These are phyloP conservation scores for Cheilosia variabilis DNA, from an alignment of 2,888 invertebrate genomes.

Conservation along the genomic window DNA sequence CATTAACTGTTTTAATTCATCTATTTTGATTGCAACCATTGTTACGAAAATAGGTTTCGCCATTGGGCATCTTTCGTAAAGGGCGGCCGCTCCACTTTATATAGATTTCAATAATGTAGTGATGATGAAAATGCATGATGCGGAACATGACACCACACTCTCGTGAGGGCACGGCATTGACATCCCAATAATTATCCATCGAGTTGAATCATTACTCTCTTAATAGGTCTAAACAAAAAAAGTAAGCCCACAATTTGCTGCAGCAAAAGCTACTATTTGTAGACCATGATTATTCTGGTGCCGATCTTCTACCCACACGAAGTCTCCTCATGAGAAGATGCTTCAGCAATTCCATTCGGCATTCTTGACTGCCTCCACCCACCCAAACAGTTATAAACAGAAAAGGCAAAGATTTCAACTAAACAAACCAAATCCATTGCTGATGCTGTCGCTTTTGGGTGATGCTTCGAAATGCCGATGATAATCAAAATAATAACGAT, in stretches of 20 bases:
- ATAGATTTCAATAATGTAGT: too few species aligned
- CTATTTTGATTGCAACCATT: too few species aligned
- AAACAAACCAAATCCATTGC: constrained; percentile 43
- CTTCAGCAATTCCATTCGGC: constrained; percentile 25
- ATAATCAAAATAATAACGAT: constrained; percentile 13
- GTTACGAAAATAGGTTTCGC: too few species aligned
- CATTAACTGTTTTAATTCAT: too few species aligned
- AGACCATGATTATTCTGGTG: background rate
- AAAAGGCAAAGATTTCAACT: constrained; percentile 27
- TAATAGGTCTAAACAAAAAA: background rate
- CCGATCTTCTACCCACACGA: background rate
- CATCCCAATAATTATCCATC: too few species aligned
- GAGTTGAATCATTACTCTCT: background rate
- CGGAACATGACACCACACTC: too few species aligned
- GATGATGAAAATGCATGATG: too few species aligned
- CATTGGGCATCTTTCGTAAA: too few species aligned
- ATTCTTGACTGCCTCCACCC: constrained; percentile 25
- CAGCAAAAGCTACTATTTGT: background rate
- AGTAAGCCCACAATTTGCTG: background rate
- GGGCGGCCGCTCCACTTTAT: too few species aligned
- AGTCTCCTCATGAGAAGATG: background rate
- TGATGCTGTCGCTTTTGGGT: background rate
- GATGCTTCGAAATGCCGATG: background rate
- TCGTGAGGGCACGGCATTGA: too few species aligned
- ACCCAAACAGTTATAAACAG: constrained; percentile 31